Evolutionary conservation across 1,140 invertebrate species (phyloP), one percentile per base, ranked within the genome.

Genomic region (Drosophila funebris): DNA sequence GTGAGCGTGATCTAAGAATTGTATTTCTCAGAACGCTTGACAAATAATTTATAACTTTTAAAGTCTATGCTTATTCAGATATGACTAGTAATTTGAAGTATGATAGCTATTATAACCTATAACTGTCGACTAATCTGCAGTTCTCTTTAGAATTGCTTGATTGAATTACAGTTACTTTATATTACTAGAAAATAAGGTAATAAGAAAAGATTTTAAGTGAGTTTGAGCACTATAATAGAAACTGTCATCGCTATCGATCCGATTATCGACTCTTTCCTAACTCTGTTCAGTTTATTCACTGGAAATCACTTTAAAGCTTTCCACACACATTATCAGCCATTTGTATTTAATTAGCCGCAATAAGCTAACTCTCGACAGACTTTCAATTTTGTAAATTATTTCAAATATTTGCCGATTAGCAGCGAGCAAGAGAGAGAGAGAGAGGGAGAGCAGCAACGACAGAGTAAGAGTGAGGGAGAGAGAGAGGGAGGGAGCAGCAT

Each of bases 351-450:
- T 79, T 79, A 57, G 31, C 46, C 36, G 50, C 53, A 82, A 57
- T 63, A 56, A 79, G 68, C 62, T 29, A 36, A 39, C 44, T 44
- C 41, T 67, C 24, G 22, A 41, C 44, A 43, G 61, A 52, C 22
- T 80, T 85, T 77, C 36, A 71, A 68, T 85, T 84, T 66, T 60
- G 57, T 41, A 63, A 87, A 85, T 82, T 87, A 85, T 85, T 81
- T 87, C 70, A 87, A 87, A 80, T 87, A 85, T 87, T 87, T 82
- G 78, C 62, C 66, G 74, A 87, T 85, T 85, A 82, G 78, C 82
- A 67, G 48, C 5, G 4, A 33, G 9, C 7, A 6, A 52, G 13
- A 52, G 13, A 50, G 6, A 14, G 24, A 13, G 2, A 8, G 18
- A 50, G 13, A 31, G 27, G 5, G 24, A 50, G 48, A 33, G 6